These are phyloP conservation scores for Pseudopipra pipra DNA, from an alignment of 2,113 vertebrate species.

Conservation along the genomic window DNA sequence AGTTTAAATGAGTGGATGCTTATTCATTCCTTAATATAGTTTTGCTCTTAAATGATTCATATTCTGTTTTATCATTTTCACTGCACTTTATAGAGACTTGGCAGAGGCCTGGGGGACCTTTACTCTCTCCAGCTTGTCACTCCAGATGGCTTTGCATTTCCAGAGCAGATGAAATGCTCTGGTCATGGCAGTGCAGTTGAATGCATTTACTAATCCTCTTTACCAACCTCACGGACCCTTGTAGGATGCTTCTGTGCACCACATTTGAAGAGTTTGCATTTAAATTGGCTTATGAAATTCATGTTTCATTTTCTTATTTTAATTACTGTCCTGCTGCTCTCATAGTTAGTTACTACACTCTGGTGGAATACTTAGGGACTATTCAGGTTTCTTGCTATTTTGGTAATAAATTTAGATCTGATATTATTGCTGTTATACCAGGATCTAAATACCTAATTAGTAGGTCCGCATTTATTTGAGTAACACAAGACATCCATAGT, in stretches of 20 bases:
- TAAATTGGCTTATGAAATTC: constrained; percentile 38
- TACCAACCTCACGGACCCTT: neutral
- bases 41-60: constrained; percentile 52
- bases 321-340: neutral
- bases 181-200: constrained; percentile 12
- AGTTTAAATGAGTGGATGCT: neutral
- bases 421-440: neutral
- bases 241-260: constrained; percentile 5
- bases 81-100: constrained; percentile 7
- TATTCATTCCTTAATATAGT: constrained; percentile 34
- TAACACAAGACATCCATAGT: neutral
- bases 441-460: neutral
- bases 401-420: neutral
- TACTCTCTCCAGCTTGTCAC: constrained; percentile 31
- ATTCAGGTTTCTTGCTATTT: neutral
- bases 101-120: constrained; percentile 39
- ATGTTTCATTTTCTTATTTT: constrained; percentile 31
- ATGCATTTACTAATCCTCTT: neutral
- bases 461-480: neutral
- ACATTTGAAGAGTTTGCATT: constrained; percentile 13
- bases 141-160: constrained; percentile 59
- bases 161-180: constrained; percentile 12
- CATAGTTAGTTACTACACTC: neutral
- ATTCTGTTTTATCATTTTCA: neutral
- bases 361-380: neutral